Base-by-base conservation (phyloP, 2,797 vertebrate species). In the Tenualosa ilisha region DNA sequence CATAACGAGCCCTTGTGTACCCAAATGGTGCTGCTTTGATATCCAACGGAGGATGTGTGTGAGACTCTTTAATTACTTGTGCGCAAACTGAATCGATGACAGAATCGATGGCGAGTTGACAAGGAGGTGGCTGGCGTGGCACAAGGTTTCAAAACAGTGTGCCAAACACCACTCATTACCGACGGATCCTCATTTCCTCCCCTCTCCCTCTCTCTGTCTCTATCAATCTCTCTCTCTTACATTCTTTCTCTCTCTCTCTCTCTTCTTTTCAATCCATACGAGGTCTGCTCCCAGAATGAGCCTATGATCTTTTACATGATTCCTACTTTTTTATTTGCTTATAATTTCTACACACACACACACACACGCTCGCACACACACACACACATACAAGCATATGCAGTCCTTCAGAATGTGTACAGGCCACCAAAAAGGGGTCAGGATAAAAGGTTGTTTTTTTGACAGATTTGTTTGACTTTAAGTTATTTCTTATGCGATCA, bases 11-110 rank as follows among this genome's bases (percentile, higher is more conserved):
- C 5, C 20, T 43, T 46, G 72, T 79, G 72, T 79, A 79, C 72
- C 15, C 40, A 22, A 43, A 79, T 46, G 72, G 15, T 17, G 37
- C 72, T 79, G 37, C 46, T 79, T 79, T 79, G 72, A 79, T 79
- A 46, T 79, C 72, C 40, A 40, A 79, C 20, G 40, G 72, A 43
- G 37, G 72, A 46, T 46, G 72, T 79, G 72, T 79, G 40, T 46
- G 40, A 79, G 72, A 46, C 72, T 79, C 72, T 79, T 79, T 79
- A 79, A 79, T 79, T 79, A 79, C 72, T 79, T 79, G 72, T 6
- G 17, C 13, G 72, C 54, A 22, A 79, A 46, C 72, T 20, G 37
- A 79, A 79, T 79, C 72, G 40, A 79, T 79, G 72, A 79, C 40
- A 79, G 72, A 46, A 79, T 79, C 72, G 37, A 79, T 79, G 72